Conservation (phyloP, 2,888 invertebrate species). For the Brenthis hecate region DNA sequence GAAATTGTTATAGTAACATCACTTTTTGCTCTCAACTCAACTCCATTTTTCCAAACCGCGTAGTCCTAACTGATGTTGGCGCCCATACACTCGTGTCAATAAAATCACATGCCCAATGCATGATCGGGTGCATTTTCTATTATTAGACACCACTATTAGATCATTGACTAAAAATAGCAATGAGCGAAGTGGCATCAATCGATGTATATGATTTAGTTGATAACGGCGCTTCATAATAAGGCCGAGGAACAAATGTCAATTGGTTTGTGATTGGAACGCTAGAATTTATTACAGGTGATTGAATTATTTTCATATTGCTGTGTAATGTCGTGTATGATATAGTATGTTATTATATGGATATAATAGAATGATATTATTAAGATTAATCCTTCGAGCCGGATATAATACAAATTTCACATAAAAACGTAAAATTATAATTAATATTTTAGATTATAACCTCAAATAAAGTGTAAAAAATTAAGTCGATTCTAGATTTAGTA, state of each 20-base stretch:
- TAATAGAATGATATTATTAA: no score
- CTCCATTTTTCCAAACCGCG: no score
- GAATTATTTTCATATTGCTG: conserved; percentile 3
- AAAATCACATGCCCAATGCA: conserved; percentile 40
- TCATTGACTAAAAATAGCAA: conserved; percentile 64
- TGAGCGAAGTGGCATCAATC: conserved; percentile 46
- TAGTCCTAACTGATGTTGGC: neutral
- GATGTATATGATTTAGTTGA: conserved; percentile 19
- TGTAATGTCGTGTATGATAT: neutral
- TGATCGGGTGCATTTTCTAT: conserved; percentile 63
- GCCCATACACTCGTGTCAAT: conserved; percentile 32
- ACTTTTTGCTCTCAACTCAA: no score
- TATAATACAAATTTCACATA: no score
- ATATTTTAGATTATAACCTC: no score
- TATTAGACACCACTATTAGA: conserved; percentile 54
- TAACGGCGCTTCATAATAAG: conserved; percentile 16
- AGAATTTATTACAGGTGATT: neutral
- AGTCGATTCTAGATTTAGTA: no score
- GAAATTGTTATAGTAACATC: no score
- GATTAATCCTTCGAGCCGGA: no score
- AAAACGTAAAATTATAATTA: no score
- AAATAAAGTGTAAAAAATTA: no score
- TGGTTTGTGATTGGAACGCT: conserved; percentile 1
- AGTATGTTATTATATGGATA: neutral
- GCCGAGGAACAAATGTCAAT: conserved; percentile 9